Evolutionary conservation across 2,888 invertebrate species (phyloP), one percentile per base, ranked within the genome.

Genomic region (Tortrix viridana): DNA sequence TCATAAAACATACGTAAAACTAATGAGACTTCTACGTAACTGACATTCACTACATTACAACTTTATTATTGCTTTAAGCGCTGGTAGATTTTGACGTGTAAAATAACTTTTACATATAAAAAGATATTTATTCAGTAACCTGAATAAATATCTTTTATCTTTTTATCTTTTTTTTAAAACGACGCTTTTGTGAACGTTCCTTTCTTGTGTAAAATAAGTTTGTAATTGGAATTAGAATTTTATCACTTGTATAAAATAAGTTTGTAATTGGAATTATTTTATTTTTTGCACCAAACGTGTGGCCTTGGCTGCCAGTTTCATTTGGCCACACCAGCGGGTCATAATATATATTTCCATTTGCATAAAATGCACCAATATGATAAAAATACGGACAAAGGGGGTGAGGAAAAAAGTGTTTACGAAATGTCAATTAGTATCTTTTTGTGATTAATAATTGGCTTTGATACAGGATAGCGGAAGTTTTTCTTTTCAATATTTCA

Each of bases 301-400:
- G 46, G 23, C 56, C 50, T 62, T 52, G 44, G 18, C 16, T 43
- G 56, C 55, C 56, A 52, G 56, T 7, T 26, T 56, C 19, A 44
- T 38, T 22, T 16, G 41, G 41, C 41, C 22, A 37, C 50, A 50
- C 50, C 32, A 50, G 32, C 14, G 37, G 48, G 37, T 47, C 46
- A 20, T 49, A 61, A 7, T 3, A 12, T 1, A 32, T 32, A 60
- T 55, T 16, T 43, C 3, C 20, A 50, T 56, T 62, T 19, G 19
- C 38, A 41, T 23, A 48, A 55, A 61, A 50, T 61, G 43, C 43
- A 49, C 55, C 26, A 44, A 61, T 55, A 46, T 52, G 50, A 62
- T 46, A 62, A 56, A 62, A 38, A 54, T 54, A 16, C 50, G 7
- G 32, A 20, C n/a, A 14, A 37, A 49, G 20, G 18, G 52, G 22